These are phyloP conservation scores for Pammene fasciana DNA, from an alignment of 2,888 invertebrate species.

Conservation along the genomic window DNA sequence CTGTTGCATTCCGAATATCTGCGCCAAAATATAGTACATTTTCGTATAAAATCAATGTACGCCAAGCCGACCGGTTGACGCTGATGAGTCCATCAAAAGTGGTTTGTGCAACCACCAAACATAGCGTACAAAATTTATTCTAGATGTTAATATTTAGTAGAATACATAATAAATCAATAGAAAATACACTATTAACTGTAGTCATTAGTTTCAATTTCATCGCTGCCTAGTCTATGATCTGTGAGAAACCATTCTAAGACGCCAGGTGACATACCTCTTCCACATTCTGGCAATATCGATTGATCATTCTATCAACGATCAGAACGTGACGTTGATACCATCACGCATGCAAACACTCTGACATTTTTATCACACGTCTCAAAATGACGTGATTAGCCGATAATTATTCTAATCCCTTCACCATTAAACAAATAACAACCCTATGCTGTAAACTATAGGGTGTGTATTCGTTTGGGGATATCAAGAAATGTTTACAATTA, in stretches of 20 bases:
- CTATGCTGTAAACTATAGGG: background rate
- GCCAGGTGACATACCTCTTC: background rate
- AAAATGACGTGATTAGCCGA: constrained; percentile 36
- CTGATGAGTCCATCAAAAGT: no score
- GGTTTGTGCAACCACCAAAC: no score
- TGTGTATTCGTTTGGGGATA: background rate
- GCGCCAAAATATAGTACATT: no score
- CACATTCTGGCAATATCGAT: constrained; percentile 13
- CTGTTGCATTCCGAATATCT: no score
- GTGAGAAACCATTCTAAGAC: background rate
- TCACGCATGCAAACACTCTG: constrained; percentile 32
- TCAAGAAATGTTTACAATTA: constrained; percentile 45
- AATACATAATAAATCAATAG: no score
- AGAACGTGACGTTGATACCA: constrained; percentile 19
- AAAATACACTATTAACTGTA: no score
- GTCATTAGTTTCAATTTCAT: no score
- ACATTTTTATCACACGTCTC: constrained; percentile 40
- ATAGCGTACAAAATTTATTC: no score
- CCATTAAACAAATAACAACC: background rate
- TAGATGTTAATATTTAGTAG: no score
- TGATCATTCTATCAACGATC: constrained; percentile 19
- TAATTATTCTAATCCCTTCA: constrained; percentile 20
- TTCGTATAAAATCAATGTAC: no score
- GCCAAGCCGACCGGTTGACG: no score
- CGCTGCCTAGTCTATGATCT: background rate